These are phyloP conservation scores for Loriculus beryllinus DNA, from an alignment of 2,797 vertebrate genomes.

Conservation along the genomic window DNA sequence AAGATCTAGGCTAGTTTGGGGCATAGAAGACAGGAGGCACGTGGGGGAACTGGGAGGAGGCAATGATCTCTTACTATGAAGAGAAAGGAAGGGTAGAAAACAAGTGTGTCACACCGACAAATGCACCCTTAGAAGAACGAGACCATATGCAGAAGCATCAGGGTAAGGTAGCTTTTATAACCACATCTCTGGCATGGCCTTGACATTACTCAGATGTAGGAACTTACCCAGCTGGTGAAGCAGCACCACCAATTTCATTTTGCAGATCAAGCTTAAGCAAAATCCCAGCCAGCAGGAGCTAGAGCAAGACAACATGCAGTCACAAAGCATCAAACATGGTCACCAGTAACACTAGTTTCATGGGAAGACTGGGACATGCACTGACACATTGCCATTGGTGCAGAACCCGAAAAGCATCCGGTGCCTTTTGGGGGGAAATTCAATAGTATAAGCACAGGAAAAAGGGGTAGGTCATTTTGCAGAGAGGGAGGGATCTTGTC, in stretches of 20 bases:
- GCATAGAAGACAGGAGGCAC: neutral
- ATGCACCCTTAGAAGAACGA: neutral
- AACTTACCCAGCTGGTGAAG: neutral
- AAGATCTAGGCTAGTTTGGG: neutral
- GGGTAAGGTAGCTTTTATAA: neutral
- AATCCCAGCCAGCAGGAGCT: neutral
- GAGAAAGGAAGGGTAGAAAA: neutral
- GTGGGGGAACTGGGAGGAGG: neutral
- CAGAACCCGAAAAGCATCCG: neutral
- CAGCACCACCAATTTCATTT: accelerated
- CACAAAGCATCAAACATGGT: neutral
- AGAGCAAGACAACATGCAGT: neutral
- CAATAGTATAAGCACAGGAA: neutral
- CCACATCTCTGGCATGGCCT: neutral
- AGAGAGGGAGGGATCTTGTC: neutral
- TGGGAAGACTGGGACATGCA: neutral
- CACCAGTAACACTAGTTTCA: neutral
- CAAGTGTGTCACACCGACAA: neutral
- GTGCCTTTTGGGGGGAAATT: neutral
- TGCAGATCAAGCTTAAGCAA: neutral
- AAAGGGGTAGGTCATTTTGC: neutral
- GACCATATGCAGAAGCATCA: neutral
- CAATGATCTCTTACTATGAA: neutral
- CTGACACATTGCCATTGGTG: neutral
- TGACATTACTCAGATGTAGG: neutral